Evolutionary conservation across 2,113 vertebrate species (phyloP).

Genomic region (Guaruba guarouba): DNA sequence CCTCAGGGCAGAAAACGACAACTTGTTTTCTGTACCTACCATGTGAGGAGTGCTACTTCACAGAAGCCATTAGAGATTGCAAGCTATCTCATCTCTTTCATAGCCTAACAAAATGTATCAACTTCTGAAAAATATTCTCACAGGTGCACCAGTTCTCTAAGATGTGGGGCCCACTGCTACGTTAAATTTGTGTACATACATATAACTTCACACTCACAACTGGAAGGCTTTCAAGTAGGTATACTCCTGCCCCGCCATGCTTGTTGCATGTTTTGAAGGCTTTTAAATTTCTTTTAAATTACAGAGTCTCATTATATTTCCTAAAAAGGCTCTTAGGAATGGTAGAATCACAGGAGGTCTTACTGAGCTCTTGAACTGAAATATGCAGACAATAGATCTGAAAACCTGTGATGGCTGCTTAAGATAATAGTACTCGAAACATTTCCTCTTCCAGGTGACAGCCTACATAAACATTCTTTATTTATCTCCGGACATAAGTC

Average conservation of each 20-base stretch:
- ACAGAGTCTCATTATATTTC: background rate
- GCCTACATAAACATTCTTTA: background rate
- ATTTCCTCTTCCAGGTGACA: background rate
- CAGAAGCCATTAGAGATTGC: background rate
- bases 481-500: background rate
- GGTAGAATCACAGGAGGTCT: background rate
- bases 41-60: background rate
- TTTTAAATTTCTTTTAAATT: background rate
- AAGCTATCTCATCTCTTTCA: background rate
- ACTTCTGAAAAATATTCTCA: background rate
- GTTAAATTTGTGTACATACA: background rate
- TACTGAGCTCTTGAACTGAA: background rate
- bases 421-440: background rate
- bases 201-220: background rate
- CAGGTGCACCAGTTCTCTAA: background rate
- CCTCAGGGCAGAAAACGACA: background rate
- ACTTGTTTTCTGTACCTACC: background rate
- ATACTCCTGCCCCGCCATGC: background rate
- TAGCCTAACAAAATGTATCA: background rate
- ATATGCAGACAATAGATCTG: background rate
- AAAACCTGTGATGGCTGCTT: background rate
- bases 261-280: background rate
- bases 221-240: background rate
- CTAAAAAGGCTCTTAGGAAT: background rate
- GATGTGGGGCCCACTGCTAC: background rate